These are phyloP conservation scores for Stichodactyla helianthus DNA, from an alignment of 64 coral and sea anemone species.

Conservation along the genomic window DNA sequence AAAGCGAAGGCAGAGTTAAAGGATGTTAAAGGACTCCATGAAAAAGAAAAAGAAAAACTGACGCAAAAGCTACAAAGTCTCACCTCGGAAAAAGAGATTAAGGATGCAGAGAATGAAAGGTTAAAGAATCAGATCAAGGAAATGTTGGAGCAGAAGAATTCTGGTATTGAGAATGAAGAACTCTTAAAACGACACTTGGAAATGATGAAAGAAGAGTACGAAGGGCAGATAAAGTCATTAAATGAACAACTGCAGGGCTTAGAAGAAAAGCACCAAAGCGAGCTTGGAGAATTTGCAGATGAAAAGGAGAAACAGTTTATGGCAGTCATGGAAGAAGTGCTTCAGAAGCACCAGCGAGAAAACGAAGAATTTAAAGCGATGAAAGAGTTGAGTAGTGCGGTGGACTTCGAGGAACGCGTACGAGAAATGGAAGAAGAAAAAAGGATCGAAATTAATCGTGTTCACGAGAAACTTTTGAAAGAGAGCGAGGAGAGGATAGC, in stretches of 20 bases:
- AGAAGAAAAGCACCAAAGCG: constrained; percentile 52
- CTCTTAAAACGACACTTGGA: constrained; percentile 21
- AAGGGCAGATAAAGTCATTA: constrained; percentile 63
- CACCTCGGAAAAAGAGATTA: background rate
- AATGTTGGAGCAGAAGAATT: constrained; percentile 18
- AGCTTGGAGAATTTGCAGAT: constrained; percentile 40
- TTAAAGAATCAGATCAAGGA: constrained; percentile 34
- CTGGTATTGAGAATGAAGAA: constrained; percentile 26
- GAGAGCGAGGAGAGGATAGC: constrained; percentile 84
- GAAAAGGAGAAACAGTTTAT: constrained; percentile 69
- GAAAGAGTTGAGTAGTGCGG: background rate
- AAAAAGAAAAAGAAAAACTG: constrained; percentile 20
- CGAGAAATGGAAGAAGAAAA: constrained; percentile 47
- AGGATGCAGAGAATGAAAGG: background rate
- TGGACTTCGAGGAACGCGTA: constrained; percentile 31
- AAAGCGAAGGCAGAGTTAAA: constrained; percentile 38
- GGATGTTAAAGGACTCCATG: background rate
- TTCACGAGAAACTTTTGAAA: constrained; percentile 48
- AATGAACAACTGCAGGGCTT: constrained; percentile 66
- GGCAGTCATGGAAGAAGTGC: constrained; percentile 35
- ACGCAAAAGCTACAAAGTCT: background rate
- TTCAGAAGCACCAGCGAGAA: constrained; percentile 70
- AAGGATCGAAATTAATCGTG: constrained; percentile 47
- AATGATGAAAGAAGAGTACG: constrained; percentile 63
- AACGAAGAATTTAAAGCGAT: constrained; percentile 34